A percentile compares a stretch with the other conserved stretches of the same genome.
Conservation (phyloP, 2,797 vertebrate genomes). For the Meriones psammophilus region DNA sequence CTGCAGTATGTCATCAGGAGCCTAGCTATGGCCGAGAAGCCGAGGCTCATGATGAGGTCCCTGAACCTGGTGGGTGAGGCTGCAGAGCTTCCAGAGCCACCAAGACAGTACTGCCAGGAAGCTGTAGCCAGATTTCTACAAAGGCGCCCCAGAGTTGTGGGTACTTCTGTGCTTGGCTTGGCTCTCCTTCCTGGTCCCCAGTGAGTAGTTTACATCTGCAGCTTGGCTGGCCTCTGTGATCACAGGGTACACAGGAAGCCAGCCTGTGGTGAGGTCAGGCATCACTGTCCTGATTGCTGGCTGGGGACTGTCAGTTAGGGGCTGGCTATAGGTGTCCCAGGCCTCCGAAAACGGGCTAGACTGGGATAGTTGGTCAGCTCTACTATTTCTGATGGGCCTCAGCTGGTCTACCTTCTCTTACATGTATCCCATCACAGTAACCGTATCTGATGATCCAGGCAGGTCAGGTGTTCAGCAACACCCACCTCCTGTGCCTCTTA, state of each 20-base stretch:
- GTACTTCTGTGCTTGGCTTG: neutral
- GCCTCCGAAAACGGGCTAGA: no score
- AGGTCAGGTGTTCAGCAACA: neutral
- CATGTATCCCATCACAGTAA: neutral
- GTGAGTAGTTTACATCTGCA: neutral
- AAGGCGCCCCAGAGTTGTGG: fast-evolving
- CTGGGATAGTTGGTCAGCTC: neutral
- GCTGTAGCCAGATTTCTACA: neutral
- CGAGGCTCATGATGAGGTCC: no score
- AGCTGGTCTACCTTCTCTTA: neutral
- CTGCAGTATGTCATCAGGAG: neutral
- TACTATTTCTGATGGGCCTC: neutral
- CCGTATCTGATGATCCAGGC: no score
- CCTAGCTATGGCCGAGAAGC: neutral
- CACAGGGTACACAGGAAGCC: neutral
- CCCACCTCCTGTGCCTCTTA: fast-evolving
- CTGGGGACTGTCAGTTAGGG: neutral
- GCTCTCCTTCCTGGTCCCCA: neutral
- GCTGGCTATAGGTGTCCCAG: fast-evolving
- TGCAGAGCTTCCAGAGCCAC: neutral
- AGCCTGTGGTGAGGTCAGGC: neutral
- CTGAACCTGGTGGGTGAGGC: neutral
- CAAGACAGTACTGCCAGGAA: neutral
- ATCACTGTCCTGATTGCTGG: fast-evolving
- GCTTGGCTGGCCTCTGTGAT: neutral